phyloP scores from a whole-genome alignment of 2,888 invertebrate genomes.

The Oscheius onirici region DNA sequence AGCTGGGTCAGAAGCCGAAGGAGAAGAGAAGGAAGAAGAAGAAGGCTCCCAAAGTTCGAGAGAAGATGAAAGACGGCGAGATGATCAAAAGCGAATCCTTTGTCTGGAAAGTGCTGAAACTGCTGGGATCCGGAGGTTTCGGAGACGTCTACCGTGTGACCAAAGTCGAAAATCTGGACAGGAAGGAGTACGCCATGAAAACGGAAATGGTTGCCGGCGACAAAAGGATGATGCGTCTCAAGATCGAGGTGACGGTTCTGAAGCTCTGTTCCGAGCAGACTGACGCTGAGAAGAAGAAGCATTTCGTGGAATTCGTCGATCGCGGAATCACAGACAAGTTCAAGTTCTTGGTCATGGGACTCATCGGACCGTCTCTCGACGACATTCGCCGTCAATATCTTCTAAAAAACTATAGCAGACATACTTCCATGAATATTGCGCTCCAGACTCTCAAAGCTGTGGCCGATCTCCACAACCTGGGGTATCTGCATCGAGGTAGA shows the following conservation, averaged over 20 bases:
- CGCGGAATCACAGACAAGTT: slow-evolving; percentile 36
- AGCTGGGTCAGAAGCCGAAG: not conserved
- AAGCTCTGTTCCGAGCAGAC: slow-evolving; percentile 34
- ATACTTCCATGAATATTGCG: slow-evolving; percentile 37
- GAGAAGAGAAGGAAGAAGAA: slow-evolving; percentile 1
- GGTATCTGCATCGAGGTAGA: slow-evolving; percentile 42
- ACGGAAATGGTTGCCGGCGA: slow-evolving; percentile 47
- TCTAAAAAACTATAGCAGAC: slow-evolving; percentile 34
- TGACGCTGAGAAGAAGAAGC: slow-evolving; percentile 16
- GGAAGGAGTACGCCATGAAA: slow-evolving; percentile 45
- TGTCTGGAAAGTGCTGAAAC: slow-evolving; percentile 38
- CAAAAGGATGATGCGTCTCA: slow-evolving; percentile 46
- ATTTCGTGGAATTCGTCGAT: slow-evolving; percentile 51
- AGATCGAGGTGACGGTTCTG: slow-evolving; percentile 50
- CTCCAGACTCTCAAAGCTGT: slow-evolving; percentile 46
- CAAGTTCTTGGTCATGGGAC: slow-evolving; percentile 49
- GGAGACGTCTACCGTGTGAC: slow-evolving; percentile 53
- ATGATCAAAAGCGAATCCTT: slow-evolving; percentile 30
- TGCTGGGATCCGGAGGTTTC: slow-evolving; percentile 51
- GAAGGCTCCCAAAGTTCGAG: slow-evolving; percentile 2
- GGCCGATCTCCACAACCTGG: slow-evolving; percentile 44
- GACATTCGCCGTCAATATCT: slow-evolving; percentile 46
- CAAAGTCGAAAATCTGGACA: slow-evolving; percentile 33
- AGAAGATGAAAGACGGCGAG: slow-evolving; percentile 38
- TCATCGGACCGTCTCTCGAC: slow-evolving; percentile 49